These are phyloP conservation scores for Otolemur garnettii DNA, from an alignment of 2,113 vertebrate species.

Conservation along the genomic window DNA sequence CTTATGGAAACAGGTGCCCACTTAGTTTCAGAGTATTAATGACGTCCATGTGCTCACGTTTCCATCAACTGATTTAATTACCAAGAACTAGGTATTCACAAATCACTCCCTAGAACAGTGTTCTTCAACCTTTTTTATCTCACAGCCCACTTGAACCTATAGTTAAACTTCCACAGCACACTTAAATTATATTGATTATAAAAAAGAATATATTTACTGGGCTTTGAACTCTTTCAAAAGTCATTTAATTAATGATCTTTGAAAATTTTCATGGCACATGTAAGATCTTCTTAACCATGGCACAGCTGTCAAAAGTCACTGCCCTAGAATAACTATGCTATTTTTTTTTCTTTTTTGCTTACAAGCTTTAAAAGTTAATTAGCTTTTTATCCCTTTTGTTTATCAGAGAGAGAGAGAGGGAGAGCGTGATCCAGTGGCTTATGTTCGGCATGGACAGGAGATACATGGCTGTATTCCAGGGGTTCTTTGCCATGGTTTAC, in stretches of 20 bases:
- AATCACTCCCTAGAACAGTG: not conserved
- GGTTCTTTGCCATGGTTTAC: not conserved
- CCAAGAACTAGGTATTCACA: not conserved
- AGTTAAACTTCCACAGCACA: no score
- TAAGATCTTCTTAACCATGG: no score
- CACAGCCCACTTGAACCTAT: no score
- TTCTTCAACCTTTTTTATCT: no score
- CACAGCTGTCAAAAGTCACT: no score
- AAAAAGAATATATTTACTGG: no score
- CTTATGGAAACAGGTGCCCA: accelerated
- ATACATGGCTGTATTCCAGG: not conserved
- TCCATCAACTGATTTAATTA: not conserved
- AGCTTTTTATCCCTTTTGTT: not conserved
- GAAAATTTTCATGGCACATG: no score
- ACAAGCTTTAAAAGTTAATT: not conserved
- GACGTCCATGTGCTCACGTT: not conserved
- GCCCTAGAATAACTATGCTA: not conserved
- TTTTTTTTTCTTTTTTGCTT: not conserved
- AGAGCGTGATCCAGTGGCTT: not conserved
- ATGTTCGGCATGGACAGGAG: not conserved
- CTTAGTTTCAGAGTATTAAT: not conserved
- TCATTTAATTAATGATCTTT: no score
- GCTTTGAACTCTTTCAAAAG: no score
- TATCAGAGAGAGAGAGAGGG: not conserved
- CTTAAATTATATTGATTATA: no score